Evolutionary conservation across 2,888 invertebrate species (phyloP), one percentile per base, ranked within the genome.

Genomic region (Eulithis testata): DNA sequence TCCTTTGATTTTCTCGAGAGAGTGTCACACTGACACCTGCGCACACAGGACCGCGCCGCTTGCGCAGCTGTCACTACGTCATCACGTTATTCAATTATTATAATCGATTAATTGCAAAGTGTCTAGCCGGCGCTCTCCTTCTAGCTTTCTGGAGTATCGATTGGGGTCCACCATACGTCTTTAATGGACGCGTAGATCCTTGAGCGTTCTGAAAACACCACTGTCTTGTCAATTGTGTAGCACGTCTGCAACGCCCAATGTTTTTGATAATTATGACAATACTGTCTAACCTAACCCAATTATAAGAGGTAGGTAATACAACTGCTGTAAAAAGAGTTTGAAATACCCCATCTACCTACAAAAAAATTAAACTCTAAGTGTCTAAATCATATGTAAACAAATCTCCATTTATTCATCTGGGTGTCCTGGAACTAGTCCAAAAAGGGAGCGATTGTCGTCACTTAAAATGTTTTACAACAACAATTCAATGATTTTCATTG

Each of bases 41-140:
- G 85, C 82, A 90, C 76, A 90, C 85, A 84, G 76, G 75, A 70
- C 71, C 75, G 68, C 71, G 81, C 71, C 84, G 89, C 86, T 86
- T 86, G 87, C 87, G 86, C 90, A 90, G 88, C 89, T 90, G 91
- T 81, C 84, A 74, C 83, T 84, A 85, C 89, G 90, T 89, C 90
- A 89, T 81, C 81, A 74, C 77, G 80, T 87, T 84, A 83, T 86
- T 84, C 79, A 86, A 85, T 87, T 88, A 88, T 85, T 88, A 81
- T 87, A 88, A 89, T 90, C 87, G 85, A 90, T 86, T 88, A 89
- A 87, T 88, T 86, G 84, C 80, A 83, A 84, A 86, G 83, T 80
- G 85, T 88, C 84, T 86, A 76, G 78, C 76, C 75, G 82, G 76
- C 58, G 52, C 77, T 81, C 83, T 76, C 78, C 74, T 81, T 78